phyloP scores from a whole-genome alignment of 1,140 invertebrate genomes.

The Brachionus calyciflorus region DNA sequence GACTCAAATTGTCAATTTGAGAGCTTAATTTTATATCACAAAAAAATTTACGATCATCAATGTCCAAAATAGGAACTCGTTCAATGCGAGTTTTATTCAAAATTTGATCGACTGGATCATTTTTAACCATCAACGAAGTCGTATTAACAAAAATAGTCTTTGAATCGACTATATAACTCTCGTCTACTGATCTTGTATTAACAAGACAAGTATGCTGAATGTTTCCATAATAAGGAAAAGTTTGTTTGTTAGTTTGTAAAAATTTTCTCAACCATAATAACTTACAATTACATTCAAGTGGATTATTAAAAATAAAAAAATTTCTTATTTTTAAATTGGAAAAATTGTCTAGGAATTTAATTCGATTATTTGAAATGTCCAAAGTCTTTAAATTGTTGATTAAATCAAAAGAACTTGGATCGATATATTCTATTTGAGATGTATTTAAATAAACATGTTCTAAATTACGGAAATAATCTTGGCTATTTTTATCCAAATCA shows the following conservation, averaged over 20 bases:
- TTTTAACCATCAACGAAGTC: neutral
- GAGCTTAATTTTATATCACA: neutral
- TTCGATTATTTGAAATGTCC: neutral
- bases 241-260: neutral
- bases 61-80: neutral
- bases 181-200: neutral
- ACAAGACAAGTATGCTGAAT: neutral
- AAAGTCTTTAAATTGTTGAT: neutral
- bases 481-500: neutral
- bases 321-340: neutral
- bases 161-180: neutral
- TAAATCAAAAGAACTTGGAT: constrained; percentile 1
- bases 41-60: constrained; percentile 22
- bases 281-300: constrained; percentile 7
- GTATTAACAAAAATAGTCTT: neutral
- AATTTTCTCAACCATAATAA: constrained; percentile 33
- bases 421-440: neutral
- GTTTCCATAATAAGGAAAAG: neutral
- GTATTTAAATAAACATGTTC: neutral
- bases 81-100: neutral
- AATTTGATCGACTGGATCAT: neutral
- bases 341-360: neutral
- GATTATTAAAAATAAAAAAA: constrained; percentile 2
- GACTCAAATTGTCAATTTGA: neutral
- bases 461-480: neutral